These are phyloP conservation scores for Ennomos erosarius DNA, from an alignment of 2,888 invertebrate species.

Conservation along the genomic window DNA sequence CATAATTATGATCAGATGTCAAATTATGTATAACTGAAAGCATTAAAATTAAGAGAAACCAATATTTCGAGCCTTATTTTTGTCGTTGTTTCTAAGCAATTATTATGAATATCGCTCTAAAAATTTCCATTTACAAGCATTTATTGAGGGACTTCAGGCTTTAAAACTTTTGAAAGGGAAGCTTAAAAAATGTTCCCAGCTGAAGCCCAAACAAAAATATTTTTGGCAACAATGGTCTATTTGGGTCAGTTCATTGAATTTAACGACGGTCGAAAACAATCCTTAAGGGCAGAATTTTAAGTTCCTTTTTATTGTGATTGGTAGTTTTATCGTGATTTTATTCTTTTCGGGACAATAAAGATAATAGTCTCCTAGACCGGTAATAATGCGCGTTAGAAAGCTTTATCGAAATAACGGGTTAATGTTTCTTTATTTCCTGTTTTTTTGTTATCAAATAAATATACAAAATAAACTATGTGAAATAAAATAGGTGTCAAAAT, in stretches of 20 bases:
- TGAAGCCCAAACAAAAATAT: conserved; percentile 14
- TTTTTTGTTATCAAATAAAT: too few relatives aligned
- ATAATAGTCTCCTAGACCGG: conserved; percentile 27
- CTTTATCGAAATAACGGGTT: conserved; percentile 9
- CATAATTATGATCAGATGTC: too few relatives aligned
- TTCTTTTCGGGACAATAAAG: conserved; percentile 34
- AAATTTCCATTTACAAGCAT: too few relatives aligned
- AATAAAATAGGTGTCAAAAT: too few relatives aligned
- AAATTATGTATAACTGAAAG: too few relatives aligned
- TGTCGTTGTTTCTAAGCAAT: too few relatives aligned
- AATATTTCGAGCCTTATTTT: too few relatives aligned
- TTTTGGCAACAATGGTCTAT: conserved; percentile 29
- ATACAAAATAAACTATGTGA: too few relatives aligned
- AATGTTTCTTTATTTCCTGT: too few relatives aligned
- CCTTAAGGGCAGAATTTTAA: conserved; percentile 33
- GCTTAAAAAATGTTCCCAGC: conserved; percentile 8
- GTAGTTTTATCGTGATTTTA: conserved; percentile 35
- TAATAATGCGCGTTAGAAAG: conserved; percentile 20
- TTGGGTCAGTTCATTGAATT: conserved; percentile 38
- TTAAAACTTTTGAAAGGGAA: conserved; percentile 11
- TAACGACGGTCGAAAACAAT: conserved; percentile 33
- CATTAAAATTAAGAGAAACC: too few relatives aligned
- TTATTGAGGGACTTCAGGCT: background rate
- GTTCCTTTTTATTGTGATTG: conserved; percentile 38
- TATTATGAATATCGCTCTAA: too few relatives aligned